Evolutionary conservation across 2,113 vertebrate species (phyloP).

Genomic region (Isichthys henryi): DNA sequence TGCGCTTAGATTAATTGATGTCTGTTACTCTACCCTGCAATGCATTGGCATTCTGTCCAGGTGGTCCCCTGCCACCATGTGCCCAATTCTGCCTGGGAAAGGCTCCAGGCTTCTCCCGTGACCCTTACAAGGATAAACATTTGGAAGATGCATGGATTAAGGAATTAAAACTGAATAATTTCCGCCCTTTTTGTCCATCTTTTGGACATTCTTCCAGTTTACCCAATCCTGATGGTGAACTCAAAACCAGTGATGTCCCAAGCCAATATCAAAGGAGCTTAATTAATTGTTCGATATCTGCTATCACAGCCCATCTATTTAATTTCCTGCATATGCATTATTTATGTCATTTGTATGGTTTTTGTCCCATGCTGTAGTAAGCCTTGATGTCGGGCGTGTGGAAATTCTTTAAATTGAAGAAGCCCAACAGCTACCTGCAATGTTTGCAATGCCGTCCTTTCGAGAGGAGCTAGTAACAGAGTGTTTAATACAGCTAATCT

Average conservation of each 20-base stretch:
- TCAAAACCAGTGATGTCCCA: not conserved
- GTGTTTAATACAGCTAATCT: too few species aligned
- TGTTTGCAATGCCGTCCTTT: not conserved
- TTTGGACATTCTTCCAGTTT: not conserved
- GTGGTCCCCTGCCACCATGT: not conserved
- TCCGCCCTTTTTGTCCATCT: not conserved
- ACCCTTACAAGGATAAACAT: not conserved
- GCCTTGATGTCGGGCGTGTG: too few species aligned
- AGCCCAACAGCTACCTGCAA: not conserved
- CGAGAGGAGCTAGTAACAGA: too few species aligned
- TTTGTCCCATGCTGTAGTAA: not conserved
- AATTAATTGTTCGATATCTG: not conserved
- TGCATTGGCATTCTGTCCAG: not conserved
- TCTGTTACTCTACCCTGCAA: not conserved
- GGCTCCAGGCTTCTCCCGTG: not conserved
- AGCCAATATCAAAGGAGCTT: not conserved
- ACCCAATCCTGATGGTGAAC: not conserved
- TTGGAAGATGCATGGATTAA: not conserved
- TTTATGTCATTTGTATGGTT: not conserved
- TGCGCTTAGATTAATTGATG: not conserved
- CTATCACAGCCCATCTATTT: not conserved
- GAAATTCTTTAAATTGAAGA: not conserved
- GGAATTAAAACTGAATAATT: not conserved
- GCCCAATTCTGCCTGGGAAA: not conserved
- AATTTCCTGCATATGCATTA: not conserved